These are phyloP conservation scores for Nesometra sesokonis DNA, from an alignment of 35 echinoderm and acorn worm genomes.

Conservation along the genomic window DNA sequence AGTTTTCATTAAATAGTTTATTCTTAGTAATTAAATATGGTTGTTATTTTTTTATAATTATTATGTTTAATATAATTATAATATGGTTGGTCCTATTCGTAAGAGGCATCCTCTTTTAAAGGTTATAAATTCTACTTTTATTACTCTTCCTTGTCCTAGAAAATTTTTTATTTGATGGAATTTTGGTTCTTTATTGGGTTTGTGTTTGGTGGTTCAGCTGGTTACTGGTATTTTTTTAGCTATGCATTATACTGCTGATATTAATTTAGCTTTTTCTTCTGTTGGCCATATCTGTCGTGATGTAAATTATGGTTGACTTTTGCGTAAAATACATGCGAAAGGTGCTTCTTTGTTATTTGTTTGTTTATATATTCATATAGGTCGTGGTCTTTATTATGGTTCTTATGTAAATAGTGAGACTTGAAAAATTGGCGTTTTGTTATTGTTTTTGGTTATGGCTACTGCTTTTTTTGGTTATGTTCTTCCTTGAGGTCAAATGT, in stretches of 20 bases:
- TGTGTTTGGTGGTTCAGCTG: slow-evolving; percentile 55
- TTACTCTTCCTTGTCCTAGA: slow-evolving; percentile 17
- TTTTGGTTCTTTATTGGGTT: slow-evolving; percentile 59
- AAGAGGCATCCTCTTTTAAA: slow-evolving; percentile 36
- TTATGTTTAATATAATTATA: too few species aligned
- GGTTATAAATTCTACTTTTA: slow-evolving; percentile 10
- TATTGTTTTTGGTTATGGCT: slow-evolving; percentile 33
- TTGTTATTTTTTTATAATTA: too few species aligned
- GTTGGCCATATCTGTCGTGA: slow-evolving; percentile 68
- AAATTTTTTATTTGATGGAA: slow-evolving; percentile 43
- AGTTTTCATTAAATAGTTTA: not conserved
- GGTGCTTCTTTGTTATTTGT: slow-evolving; percentile 68
- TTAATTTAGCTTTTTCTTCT: slow-evolving; percentile 45
- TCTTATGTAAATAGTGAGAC: slow-evolving; percentile 39
- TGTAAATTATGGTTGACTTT: slow-evolving; percentile 68
- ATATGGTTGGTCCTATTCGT: slow-evolving; percentile 32
- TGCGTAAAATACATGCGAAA: slow-evolving; percentile 67
- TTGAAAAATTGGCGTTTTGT: slow-evolving; percentile 61
- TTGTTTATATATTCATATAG: slow-evolving; percentile 70
- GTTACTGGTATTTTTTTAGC: slow-evolving; percentile 54
- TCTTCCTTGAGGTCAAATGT: slow-evolving; percentile 75
- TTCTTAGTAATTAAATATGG: too few species aligned
- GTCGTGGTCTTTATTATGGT: slow-evolving; percentile 69
- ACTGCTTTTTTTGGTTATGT: slow-evolving; percentile 78
- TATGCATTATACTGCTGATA: slow-evolving; percentile 72